Evolutionary conservation across 2,888 invertebrate species (phyloP), one percentile per base, ranked within the genome.

Genomic region (Nemurella pictetii): DNA sequence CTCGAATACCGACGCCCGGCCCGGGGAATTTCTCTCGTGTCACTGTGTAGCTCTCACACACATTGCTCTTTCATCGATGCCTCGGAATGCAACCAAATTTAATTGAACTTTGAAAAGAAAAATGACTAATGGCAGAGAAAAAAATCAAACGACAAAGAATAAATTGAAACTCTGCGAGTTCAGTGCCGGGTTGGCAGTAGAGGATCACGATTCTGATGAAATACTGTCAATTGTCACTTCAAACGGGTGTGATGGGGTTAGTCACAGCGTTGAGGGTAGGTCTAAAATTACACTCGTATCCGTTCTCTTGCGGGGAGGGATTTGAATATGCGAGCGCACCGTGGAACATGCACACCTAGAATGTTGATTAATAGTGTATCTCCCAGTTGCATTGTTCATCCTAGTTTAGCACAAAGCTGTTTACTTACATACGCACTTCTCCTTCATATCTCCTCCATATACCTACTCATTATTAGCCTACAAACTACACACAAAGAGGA

Each of bases 351-450:
- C 32, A 80, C 80, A 35, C 30, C 26, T 35, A 80, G 35, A 35
- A 35, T 80, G 80, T 80, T 80, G 80, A 80, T 80, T 80, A 80
- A 80, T 80, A 35, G 36, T 20, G 26, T 36, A 75, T 75, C 26
- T 75, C 75, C 75, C 55, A 55, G 55, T 15, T 55, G 55, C 55
- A 55, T 55, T 55, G 55, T 55, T 55, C 55, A 55, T 55, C 55
- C 55, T 55, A 32, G 55, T 55, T 55, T 55, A 55, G 55, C 55
- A 55, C 55, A 55, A 55, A 55, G 55, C 55, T 55, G 55, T 55
- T 55, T 55, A 55, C 55, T 55, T 55, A 55, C 55, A 55, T 55
- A 55, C 55, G 55, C 55, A 55, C 55, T 55, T 55, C 55, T 55
- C 55, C n/a, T n/a, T n/a, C 55, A 55, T 55, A 55, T 55, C 55